Percentiles rank a stretch among this genome's conserved stretches.
These are phyloP conservation scores for Thaumatotibia leucotreta DNA, from an alignment of 1,140 invertebrate species.

Conservation along the genomic window DNA sequence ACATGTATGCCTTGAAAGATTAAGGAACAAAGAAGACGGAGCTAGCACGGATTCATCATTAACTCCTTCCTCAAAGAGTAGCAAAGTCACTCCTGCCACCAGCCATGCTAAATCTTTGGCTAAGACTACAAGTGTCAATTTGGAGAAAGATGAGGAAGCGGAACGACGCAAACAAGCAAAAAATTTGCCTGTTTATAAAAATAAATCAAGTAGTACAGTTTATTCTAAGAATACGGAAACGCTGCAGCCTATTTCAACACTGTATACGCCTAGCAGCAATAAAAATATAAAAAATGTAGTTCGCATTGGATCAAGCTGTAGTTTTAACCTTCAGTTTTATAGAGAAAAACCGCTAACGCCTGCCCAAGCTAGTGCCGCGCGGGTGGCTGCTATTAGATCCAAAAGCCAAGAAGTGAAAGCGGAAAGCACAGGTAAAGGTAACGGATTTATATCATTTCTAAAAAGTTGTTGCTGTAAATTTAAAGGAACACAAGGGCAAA, in stretches of 20 bases:
- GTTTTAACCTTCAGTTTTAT: background rate
- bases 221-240: background rate
- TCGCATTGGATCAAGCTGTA: background rate
- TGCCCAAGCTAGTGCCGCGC: background rate
- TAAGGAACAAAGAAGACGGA: background rate
- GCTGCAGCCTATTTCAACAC: background rate
- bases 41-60: background rate
- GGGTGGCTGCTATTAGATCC: background rate
- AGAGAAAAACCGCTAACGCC: background rate
- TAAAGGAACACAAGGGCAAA: background rate
- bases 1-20: background rate
- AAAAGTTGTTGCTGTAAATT: background rate
- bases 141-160: background rate
- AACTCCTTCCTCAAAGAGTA: background rate
- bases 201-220: background rate
- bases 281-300: background rate
- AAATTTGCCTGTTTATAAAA: background rate
- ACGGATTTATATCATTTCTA: background rate
- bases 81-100: background rate
- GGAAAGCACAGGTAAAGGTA: no score
- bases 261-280: background rate
- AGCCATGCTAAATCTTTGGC: background rate
- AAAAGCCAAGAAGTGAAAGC: background rate
- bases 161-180: background rate
- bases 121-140: background rate